phyloP scores from a whole-genome alignment of 2,797 vertebrate species.

The Petrocephalus schoutedeni region DNA sequence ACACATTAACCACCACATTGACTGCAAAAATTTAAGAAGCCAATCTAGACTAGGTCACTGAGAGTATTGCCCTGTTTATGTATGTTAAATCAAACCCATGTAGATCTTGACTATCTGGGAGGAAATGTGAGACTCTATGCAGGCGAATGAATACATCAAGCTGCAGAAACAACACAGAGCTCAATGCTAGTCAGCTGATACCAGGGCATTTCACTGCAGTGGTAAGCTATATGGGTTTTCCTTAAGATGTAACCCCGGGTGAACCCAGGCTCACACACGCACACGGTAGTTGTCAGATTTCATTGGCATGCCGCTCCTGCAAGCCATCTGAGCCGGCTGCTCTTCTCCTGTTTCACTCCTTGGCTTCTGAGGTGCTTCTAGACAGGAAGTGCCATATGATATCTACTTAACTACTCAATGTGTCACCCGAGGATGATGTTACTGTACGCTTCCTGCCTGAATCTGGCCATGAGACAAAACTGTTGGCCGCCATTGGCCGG shows the following conservation, averaged over 20 bases:
- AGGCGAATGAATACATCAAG: neutral
- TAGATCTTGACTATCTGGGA: neutral
- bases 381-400: conserved; percentile 43
- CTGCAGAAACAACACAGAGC: neutral
- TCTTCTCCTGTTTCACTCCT: conserved; percentile 45
- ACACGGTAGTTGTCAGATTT: conserved; percentile 13
- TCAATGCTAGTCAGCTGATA: neutral
- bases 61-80: neutral
- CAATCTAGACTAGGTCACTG: neutral
- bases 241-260: neutral
- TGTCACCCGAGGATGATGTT: conserved; percentile 5
- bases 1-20: neutral
- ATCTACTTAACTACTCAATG: conserved; percentile 49
- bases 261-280: neutral
- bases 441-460: conserved; percentile 13
- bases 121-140: neutral
- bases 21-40: neutral
- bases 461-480: conserved; percentile 9
- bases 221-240: neutral
- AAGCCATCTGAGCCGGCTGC: conserved; percentile 41
- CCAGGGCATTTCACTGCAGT: too few species aligned
- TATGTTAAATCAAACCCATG: neutral
- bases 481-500: neutral
- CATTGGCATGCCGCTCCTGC: conserved; percentile 23
- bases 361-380: conserved; percentile 54